These are phyloP conservation scores for Conistra vaccinii DNA, from an alignment of 2,888 invertebrate species.

Conservation along the genomic window DNA sequence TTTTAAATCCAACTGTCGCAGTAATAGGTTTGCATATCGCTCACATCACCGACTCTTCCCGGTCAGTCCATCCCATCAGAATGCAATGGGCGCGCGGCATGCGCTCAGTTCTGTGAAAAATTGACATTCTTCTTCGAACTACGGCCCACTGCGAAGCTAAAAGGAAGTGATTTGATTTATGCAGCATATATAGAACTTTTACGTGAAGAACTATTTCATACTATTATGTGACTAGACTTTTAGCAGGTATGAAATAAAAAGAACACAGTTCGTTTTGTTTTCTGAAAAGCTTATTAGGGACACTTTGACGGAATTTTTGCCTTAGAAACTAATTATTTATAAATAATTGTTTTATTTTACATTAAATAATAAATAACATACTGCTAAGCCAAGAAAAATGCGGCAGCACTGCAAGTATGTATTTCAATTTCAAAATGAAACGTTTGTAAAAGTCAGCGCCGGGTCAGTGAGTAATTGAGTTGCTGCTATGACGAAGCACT, in stretches of 20 bases:
- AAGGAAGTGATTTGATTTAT: slow-evolving; percentile 40
- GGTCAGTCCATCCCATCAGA: slow-evolving; percentile 56
- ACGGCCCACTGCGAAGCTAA: slow-evolving; percentile 21
- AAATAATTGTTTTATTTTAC: background rate
- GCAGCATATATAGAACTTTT: slow-evolving; percentile 10
- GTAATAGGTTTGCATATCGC: slow-evolving; percentile 44
- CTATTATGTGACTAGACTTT: background rate
- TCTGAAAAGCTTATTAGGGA: background rate
- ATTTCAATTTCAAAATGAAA: slow-evolving; percentile 51
- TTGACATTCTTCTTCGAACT: slow-evolving; percentile 54
- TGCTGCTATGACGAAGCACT: slow-evolving; percentile 48
- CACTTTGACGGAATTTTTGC: background rate
- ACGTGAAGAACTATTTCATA: slow-evolving; percentile 8
- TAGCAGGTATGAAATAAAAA: background rate
- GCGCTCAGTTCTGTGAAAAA: slow-evolving; percentile 44
- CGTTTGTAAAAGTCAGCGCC: slow-evolving; percentile 47
- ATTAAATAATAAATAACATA: background rate
- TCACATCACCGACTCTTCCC: slow-evolving; percentile 26
- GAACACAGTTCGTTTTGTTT: background rate
- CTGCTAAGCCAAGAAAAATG: background rate
- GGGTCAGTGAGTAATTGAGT: slow-evolving; percentile 53
- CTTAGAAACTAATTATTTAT: background rate
- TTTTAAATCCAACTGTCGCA: slow-evolving; percentile 13
- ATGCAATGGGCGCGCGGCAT: slow-evolving; percentile 47
- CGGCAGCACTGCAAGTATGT: slow-evolving; percentile 13